Evolutionary conservation across 2,113 vertebrate species (phyloP).

Genomic region (Otus sunia): DNA sequence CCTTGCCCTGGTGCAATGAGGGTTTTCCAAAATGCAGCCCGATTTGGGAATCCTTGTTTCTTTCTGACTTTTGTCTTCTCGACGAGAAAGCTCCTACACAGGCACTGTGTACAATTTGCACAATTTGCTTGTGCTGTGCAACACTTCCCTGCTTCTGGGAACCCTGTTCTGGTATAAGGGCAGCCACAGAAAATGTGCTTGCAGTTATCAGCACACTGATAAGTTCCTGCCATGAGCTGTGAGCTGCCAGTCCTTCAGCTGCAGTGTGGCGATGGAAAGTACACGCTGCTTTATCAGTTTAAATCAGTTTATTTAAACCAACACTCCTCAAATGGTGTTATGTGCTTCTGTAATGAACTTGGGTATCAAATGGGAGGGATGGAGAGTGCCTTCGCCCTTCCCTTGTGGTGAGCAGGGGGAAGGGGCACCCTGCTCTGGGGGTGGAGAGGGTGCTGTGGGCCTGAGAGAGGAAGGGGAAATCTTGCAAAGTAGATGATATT

Average conservation of each 20-base stretch:
- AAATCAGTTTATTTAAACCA: background rate
- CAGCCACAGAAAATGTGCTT: background rate
- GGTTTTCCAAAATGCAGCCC: background rate
- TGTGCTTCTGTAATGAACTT: background rate
- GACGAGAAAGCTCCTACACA: background rate
- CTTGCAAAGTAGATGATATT: background rate
- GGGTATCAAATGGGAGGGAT: background rate
- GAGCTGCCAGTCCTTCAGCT: background rate
- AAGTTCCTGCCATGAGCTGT: background rate
- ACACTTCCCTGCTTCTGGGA: background rate
- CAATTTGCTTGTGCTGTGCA: background rate
- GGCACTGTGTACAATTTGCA: rapidly evolving
- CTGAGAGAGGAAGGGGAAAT: background rate
- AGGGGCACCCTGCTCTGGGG: background rate
- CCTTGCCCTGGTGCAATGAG: background rate
- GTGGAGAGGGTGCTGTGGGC: background rate
- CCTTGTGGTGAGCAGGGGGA: background rate
- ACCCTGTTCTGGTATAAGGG: background rate
- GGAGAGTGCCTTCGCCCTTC: background rate
- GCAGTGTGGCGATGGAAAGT: rapidly evolving
- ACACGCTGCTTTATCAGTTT: background rate
- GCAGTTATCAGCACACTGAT: background rate
- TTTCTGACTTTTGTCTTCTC: background rate
- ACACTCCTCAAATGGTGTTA: rapidly evolving
- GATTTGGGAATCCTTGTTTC: background rate